Conservation (phyloP, 2,888 invertebrate species). For the Troilus luridus region DNA sequence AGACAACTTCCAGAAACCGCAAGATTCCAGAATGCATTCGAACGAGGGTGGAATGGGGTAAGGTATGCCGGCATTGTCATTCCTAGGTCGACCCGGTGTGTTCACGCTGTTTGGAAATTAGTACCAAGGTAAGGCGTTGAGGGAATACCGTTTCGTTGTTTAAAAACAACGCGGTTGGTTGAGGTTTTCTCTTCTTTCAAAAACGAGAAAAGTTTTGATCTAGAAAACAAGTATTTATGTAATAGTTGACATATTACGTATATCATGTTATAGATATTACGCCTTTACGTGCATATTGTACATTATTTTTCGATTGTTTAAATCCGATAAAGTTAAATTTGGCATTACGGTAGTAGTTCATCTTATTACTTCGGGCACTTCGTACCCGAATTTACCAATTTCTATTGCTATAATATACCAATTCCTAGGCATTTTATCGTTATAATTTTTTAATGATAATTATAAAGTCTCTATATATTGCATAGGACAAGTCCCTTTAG, state of each 20-base stretch:
- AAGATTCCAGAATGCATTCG: slow-evolving; percentile 18
- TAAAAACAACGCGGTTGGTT: not conserved
- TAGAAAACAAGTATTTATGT: not conserved
- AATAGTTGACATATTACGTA: not conserved
- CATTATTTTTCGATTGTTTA: not conserved
- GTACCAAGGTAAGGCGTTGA: slow-evolving; percentile 11
- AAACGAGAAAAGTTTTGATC: not conserved
- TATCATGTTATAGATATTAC: not conserved
- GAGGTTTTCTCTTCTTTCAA: not conserved
- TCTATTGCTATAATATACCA: too few species aligned
- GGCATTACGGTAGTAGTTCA: not conserved
- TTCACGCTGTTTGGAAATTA: slow-evolving; percentile 43
- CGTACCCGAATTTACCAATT: too few species aligned
- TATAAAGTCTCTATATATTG: too few species aligned
- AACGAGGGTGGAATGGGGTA: not conserved
- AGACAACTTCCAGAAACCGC: slow-evolving; percentile 4
- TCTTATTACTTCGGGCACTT: not conserved
- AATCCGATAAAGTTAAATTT: not conserved
- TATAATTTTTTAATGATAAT: too few species aligned
- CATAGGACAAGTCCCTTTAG: too few species aligned
- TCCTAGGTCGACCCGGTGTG: slow-evolving; percentile 26
- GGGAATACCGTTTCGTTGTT: slow-evolving; percentile 7
- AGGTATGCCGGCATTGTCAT: slow-evolving; percentile 35
- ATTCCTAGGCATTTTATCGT: too few species aligned
- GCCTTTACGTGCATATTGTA: not conserved